Evolutionary conservation across 2,797 vertebrate genomes (phyloP).

Genomic region (Sebastes kiyomatsui): DNA sequence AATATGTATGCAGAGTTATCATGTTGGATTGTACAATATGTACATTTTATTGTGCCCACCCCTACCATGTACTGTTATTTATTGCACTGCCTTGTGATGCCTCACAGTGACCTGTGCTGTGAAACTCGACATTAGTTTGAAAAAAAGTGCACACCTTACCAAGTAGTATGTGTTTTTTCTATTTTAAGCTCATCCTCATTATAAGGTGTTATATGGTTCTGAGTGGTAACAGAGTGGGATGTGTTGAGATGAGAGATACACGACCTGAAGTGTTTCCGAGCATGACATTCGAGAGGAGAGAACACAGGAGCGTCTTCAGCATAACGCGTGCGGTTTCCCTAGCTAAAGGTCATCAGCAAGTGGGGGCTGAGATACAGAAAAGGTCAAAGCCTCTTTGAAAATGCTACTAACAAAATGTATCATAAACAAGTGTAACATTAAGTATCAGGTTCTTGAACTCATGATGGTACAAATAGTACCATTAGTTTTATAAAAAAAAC

Average conservation of each 20-base stretch:
- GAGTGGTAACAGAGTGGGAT: conserved; percentile 24
- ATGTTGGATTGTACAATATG: neutral
- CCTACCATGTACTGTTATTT: neutral
- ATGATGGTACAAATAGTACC: neutral
- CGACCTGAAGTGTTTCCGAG: conserved; percentile 41
- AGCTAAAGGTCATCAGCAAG: conserved; percentile 77
- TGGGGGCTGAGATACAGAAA: conserved; percentile 67
- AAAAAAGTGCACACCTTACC: neutral
- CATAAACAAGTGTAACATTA: conserved; percentile 37
- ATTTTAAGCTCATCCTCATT: neutral
- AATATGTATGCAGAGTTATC: neutral
- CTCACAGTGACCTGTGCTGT: neutral
- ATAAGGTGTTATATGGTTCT: conserved; percentile 13
- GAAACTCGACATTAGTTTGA: neutral
- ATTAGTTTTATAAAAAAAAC: conserved; percentile 8
- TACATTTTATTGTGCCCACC: neutral
- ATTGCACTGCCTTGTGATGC: neutral
- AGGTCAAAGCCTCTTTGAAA: conserved; percentile 73
- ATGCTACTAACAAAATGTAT: conserved; percentile 56
- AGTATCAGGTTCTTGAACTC: conserved; percentile 10
- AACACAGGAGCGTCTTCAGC: conserved; percentile 56
- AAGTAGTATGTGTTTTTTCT: neutral
- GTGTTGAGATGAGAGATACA: conserved; percentile 39
- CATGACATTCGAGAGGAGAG: conserved; percentile 64
- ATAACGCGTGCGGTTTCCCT: conserved; percentile 38